Evolutionary conservation across 1,140 invertebrate species (phyloP), one percentile per base, ranked within the genome.

Genomic region (Dufourea novaeangliae): DNA sequence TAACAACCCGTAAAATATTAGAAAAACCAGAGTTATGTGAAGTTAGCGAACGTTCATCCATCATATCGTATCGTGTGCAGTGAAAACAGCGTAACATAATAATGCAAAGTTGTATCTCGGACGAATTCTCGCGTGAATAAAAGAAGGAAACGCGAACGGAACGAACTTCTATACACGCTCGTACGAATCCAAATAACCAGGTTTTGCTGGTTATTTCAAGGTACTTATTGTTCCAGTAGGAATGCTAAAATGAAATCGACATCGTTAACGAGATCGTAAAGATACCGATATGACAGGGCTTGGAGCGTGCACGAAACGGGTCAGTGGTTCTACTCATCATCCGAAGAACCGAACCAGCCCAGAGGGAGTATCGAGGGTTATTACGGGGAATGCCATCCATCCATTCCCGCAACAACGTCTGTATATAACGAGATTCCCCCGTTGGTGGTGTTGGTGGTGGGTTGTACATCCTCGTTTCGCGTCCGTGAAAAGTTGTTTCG

Each of bases 321-420:
- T 56, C 76, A 46, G 59, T 64, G 59, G 52, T 46, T 73, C 22
- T 39, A 14, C 29, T 44, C 68, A 25, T 71, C 68, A 34, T 71
- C 44, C 68, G 39, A 34, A 20, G 61, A 61, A 50, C 22, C 56
- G 64, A 79, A 62, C 29, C 69, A 62, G 17, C 46, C 78, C 46
- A 22, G 20, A 63, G 78, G 64, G 66, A 76, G 72, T 67, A 69
- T 79, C 72, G 46, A 39, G 78, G 44, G 57, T 79, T 76, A 76
- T 79, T 76, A 77, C 57, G n/a, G 67, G 32, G 74, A 61, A 32
- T 39, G 25, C n/a, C 56, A 61, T 59, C 64, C 62, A 50, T 76
- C 54, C 64, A 12, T 76, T 29, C 41, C 27, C 72, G 12, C 27
- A 57, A 25, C 34, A 20, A 11, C 25, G 41, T 57, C 52, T 52